These are phyloP conservation scores for Acleris laterana DNA, from an alignment of 2,888 invertebrate species.

Conservation along the genomic window DNA sequence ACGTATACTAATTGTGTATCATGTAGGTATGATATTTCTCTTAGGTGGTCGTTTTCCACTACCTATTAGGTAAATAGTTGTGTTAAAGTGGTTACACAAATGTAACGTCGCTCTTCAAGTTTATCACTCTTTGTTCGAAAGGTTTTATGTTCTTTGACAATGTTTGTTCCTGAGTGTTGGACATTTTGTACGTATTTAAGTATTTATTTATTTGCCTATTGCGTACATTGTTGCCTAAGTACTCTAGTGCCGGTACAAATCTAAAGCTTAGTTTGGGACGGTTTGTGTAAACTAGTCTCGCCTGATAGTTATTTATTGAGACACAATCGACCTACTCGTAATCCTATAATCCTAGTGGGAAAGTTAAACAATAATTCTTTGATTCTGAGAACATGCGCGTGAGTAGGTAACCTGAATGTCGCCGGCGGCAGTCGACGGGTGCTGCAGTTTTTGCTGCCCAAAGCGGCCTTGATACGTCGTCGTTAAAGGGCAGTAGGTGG, in stretches of 20 bases:
- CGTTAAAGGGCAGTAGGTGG: constrained; percentile 69
- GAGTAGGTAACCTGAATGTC: constrained; percentile 26
- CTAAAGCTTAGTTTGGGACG: no score
- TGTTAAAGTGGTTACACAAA: not conserved
- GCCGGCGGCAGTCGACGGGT: constrained; percentile 57
- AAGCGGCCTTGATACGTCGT: constrained; percentile 65
- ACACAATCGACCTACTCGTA: not conserved
- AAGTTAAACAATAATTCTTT: not conserved
- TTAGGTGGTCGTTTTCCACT: not conserved
- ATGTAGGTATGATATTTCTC: not conserved
- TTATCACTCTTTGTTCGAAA: not conserved
- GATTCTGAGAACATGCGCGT: not conserved
- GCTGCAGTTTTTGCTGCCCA: constrained; percentile 62
- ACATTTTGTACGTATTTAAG: no score
- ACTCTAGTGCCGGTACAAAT: no score
- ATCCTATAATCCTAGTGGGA: not conserved
- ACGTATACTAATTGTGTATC: not conserved
- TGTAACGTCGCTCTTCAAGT: not conserved
- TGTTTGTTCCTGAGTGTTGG: no score
- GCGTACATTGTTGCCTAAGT: no score
- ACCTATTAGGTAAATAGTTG: not conserved
- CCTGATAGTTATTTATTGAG: no score
- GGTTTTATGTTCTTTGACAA: not conserved
- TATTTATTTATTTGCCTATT: no score
- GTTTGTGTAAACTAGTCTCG: no score